Evolutionary conservation across 2,888 invertebrate genomes (phyloP), one percentile per base, ranked within the genome.

Genomic region (Orthosia gracilis): DNA sequence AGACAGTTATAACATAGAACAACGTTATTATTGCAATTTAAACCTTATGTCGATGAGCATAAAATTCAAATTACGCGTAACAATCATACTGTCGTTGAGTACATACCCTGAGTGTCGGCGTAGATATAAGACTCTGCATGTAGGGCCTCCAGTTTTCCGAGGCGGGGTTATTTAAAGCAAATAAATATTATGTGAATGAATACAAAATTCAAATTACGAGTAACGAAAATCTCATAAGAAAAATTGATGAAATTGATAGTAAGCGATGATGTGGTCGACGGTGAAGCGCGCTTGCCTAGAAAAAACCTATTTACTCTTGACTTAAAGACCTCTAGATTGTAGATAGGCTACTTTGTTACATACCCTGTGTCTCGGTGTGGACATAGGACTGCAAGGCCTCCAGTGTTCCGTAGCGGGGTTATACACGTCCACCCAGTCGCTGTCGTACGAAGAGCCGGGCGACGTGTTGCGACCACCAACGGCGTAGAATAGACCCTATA

Each of bases 381-480:
- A 98, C 99, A 99, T 98, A 2, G 98, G 98, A 90, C 97, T 98
- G 92, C 99, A 98, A 0, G 98, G 98, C 47, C 98, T 96, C 99
- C 99, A 99, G 85, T 97, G 97, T 91, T 99, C 99, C 40, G 97
- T 97, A 47, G 98, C 97, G 0, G 99, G 99, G 95, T 99, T 98
- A 93, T 98, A 99, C 83, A 96, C 95, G 92, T 98, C 98, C 52
- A 99, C 98, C 98, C 98, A 98, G 92, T 98, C 98, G 63, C 98
- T 98, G 94, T 98, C 98, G 92, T 98, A 98, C 72, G 98, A 98
- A 72, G 98, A 98, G 18, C 98, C 98, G 45, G 98, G 98, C 45
- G 98, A 98, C 91, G 99, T 99, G 93, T 99, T 99, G 85, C 99
- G 97, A 0, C 99, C 99, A 18, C 99, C 99, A 18, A 99, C 98